A percentile compares a stretch with the other conserved stretches of the same genome.
phyloP scores from a whole-genome alignment of 1,140 invertebrate genomes.

The Parasteatoda tepidariorum region DNA sequence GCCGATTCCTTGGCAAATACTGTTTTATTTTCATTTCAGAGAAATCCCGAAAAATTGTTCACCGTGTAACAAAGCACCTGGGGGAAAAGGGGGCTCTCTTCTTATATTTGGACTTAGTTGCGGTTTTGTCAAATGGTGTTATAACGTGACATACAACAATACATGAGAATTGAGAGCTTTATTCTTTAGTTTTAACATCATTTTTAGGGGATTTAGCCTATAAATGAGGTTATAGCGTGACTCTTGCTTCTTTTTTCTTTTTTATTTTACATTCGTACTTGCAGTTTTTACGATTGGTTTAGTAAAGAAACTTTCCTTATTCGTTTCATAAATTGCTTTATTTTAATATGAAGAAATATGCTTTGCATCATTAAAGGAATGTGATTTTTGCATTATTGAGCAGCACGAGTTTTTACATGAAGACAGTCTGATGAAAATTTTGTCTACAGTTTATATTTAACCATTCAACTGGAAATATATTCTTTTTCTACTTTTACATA shows the following conservation, averaged over 20 bases:
- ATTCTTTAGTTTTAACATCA: constrained; percentile 47
- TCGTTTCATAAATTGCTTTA: neutral
- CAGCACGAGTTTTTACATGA: too few relatives aligned
- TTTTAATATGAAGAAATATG: neutral
- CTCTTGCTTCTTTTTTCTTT: constrained; percentile 10
- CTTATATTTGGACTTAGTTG: constrained; percentile 30
- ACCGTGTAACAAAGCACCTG: constrained; percentile 25
- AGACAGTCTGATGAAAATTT: too few relatives aligned
- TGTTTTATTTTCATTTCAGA: constrained; percentile 1
- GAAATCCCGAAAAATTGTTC: neutral
- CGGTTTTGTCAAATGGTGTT: constrained; percentile 55
- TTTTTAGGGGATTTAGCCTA: constrained; percentile 41
- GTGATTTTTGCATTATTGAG: too few relatives aligned
- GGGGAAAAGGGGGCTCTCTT: neutral
- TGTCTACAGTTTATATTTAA: too few relatives aligned
- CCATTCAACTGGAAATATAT: too few relatives aligned
- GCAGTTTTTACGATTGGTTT: constrained; percentile 11
- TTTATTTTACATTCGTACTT: neutral
- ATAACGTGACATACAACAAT: constrained; percentile 52
- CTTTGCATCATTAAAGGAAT: too few relatives aligned
- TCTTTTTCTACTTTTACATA: too few relatives aligned
- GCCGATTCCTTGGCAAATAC: constrained; percentile 7
- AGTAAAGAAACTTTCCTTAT: neutral
- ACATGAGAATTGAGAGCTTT: constrained; percentile 26
- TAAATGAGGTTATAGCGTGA: constrained; percentile 50